Conservation (phyloP, 2,888 invertebrate genomes). For the Lasioglossum villosulum region DNA sequence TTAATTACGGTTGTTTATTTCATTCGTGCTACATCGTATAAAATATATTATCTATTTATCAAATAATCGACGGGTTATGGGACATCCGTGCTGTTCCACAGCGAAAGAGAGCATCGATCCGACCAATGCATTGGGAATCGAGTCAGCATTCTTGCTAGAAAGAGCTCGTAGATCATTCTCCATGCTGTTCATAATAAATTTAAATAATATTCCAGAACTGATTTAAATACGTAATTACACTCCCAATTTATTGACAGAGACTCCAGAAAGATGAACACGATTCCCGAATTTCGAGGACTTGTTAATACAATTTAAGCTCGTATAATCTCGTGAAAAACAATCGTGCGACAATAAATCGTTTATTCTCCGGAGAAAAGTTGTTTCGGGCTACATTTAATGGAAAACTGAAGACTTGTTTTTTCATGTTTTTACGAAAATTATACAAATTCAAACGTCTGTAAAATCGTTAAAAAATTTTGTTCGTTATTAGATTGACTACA, state of each 20-base stretch:
- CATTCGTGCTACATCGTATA: not conserved
- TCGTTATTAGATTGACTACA: too few relatives aligned
- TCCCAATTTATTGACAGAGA: not conserved
- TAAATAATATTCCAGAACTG: not conserved
- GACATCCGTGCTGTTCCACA: not conserved
- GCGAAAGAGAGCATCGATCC: not conserved
- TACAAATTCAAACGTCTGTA: too few relatives aligned
- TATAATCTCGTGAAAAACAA: not conserved
- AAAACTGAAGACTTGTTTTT: too few relatives aligned
- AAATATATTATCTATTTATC: not conserved
- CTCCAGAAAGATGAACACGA: not conserved
- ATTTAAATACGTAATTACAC: not conserved
- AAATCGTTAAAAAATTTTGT: too few relatives aligned
- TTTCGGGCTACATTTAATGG: too few relatives aligned
- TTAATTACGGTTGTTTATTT: constrained; percentile 15
- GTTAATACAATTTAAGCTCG: not conserved
- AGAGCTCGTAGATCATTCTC: not conserved
- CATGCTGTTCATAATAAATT: not conserved
- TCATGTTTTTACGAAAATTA: too few relatives aligned
- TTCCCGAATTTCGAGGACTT: not conserved
- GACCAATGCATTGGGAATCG: not conserved
- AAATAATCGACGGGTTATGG: not conserved
- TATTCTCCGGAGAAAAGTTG: too few relatives aligned
- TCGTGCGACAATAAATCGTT: too few relatives aligned
- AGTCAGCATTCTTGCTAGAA: not conserved